phyloP scores from a whole-genome alignment of 2,113 vertebrate species.

The Ammospiza nelsoni region DNA sequence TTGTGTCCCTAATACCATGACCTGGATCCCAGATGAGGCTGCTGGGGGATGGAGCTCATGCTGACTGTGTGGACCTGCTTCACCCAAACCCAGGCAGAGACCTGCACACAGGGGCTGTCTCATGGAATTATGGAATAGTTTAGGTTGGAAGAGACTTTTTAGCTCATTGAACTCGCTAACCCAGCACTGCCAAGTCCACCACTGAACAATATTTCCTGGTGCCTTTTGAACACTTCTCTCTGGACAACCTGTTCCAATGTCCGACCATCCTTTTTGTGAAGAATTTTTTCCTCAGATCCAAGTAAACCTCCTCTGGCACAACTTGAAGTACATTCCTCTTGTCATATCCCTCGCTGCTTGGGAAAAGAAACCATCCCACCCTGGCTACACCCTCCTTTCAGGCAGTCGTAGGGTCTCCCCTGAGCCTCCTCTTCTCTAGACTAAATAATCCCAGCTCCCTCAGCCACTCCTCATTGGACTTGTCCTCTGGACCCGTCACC shows the following conservation, averaged over 20 bases:
- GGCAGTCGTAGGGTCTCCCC: not conserved
- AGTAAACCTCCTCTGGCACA: not conserved
- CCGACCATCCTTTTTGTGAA: not conserved
- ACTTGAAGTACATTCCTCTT: not conserved
- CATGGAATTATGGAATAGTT: not conserved
- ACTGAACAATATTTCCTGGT: not conserved
- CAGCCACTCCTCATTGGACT: not conserved
- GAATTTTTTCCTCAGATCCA: not conserved
- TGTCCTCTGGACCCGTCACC: not conserved
- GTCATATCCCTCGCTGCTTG: not conserved
- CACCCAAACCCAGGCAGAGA: not conserved
- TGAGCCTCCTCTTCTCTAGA: not conserved
- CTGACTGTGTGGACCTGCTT: not conserved
- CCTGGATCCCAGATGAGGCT: not conserved
- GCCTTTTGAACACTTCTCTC: not conserved
- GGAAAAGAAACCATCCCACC: not conserved
- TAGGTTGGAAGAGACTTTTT: not conserved
- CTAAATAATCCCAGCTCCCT: not conserved
- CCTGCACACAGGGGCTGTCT: not conserved
- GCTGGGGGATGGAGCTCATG: not conserved
- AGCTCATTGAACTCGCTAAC: not conserved
- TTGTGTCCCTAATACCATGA: not conserved
- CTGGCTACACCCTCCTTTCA: not conserved
- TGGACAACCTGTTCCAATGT: not conserved
- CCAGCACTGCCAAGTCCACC: not conserved